phyloP scores from a whole-genome alignment of 2,113 vertebrate genomes.

The Apeltes quadracus region DNA sequence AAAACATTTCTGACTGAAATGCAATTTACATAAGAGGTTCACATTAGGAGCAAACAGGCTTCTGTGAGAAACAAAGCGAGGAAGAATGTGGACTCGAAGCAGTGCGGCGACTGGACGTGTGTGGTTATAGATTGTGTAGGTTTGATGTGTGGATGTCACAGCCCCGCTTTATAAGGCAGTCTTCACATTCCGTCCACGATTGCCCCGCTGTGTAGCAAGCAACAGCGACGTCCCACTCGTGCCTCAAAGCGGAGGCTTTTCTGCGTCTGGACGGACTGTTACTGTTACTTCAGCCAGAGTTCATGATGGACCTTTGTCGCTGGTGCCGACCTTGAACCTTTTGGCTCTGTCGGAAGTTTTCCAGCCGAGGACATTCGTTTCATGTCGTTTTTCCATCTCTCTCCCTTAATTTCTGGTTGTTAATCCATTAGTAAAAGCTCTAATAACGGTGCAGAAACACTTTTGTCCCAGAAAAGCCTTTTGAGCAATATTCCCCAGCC shows the following conservation, averaged over 20 bases:
- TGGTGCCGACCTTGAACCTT: background rate
- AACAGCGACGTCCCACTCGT: no score
- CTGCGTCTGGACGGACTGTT: no score
- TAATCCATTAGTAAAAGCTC: background rate
- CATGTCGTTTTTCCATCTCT: background rate
- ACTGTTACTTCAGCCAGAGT: no score
- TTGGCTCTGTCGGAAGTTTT: background rate
- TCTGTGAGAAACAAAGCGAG: conserved; percentile 52
- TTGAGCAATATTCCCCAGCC: background rate
- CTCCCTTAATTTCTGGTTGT: background rate
- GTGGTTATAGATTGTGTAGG: conserved; percentile 33
- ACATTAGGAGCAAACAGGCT: conserved; percentile 61
- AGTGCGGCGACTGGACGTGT: conserved; percentile 20
- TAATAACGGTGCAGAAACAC: background rate
- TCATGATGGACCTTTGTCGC: no score
- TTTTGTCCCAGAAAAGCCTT: background rate
- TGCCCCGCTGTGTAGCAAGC: conserved; percentile 7
- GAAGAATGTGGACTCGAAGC: conserved; percentile 42
- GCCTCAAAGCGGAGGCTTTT: no score
- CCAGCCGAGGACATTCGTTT: background rate
- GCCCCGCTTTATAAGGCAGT: background rate
- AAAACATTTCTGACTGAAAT: conserved; percentile 72
- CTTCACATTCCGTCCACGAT: conserved; percentile 4
- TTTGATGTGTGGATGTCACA: conserved; percentile 22
- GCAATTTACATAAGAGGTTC: conserved; percentile 72